Evolutionary conservation across 2,888 invertebrate species (phyloP), one percentile per base, ranked within the genome.

Genomic region (Liopterus haemorrhoidalis): DNA sequence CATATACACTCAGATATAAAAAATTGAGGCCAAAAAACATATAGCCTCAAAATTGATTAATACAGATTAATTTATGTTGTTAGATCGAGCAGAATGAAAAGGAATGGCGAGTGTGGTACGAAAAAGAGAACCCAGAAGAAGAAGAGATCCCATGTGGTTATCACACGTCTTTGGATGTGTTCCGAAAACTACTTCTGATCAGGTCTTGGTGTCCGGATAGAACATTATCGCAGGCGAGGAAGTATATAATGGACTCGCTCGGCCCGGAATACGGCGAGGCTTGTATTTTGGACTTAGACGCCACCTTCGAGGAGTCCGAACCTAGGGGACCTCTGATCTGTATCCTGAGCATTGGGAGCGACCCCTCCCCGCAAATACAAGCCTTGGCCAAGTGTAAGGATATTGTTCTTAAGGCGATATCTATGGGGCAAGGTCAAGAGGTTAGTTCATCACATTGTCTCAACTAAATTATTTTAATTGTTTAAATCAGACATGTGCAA

Each of bases 341-440:
- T 59, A 84, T 96, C 56, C 70, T 96, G 12, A 93, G 94, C 0
- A 93, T 91, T 58, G 95, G 96, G 1, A 94, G 94, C 0, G 96
- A 96, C 72, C 96, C 96, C 2, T 93, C 94, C n/a, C 84, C 89
- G 6, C 92, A 94, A 71, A 92, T 96, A 51, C 84, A 85, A 27
- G 71, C 77, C 6, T 69, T 95, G 35, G 91, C 95, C 1, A 95
- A 94, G 69, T 72, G 81, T 40, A 87, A 88, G 68, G 82, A 84
- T 57, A 84, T 88, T 45, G 87, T 74, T 46, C 64, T 89, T 9
- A 83, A 85, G 62, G 81, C 88, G 1, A 91, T 96, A 4, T 96
- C 95, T 4, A 95, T 96, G 95, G 96, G 96, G 2, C 96, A 96
- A 75, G 96, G 95, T 0, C 95, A 96, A 71, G 96, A 85, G 62